Base-by-base conservation (phyloP, 2,113 vertebrate genomes). In the Mola mola region DNA sequence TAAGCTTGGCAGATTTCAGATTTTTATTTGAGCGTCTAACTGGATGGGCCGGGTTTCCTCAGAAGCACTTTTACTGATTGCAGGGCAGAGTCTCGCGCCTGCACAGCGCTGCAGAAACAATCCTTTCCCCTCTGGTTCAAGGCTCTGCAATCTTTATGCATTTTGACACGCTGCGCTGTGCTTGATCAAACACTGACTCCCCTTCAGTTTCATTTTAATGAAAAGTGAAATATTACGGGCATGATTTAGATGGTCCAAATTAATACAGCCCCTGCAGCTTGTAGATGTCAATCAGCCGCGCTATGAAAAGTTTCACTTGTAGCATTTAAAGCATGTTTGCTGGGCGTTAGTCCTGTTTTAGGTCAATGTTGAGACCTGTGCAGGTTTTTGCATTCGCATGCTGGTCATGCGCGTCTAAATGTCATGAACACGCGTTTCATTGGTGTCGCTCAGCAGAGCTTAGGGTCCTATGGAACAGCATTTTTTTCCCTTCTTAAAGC, bases 1-100 rank as follows among this genome's bases (percentile, higher is more conserved):
- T 81, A 53, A 49, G 42, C 63, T 46, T 24, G 61, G 20, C 33
- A 64, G 28, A 68, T 67, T 74, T 70, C 22, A 49, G 66, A 65
- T 53, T 67, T 21, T 66, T 52, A 40, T 53, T 42, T 11, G 10
- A 36, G 9, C 11, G 28, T 29, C 6, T 24, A 41, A 60, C 21
- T 47, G 51, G 29, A 69, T 31, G 24, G 50, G 48, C 49, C 64
- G 67, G 69, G 61, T 73, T 71, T 65, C 21, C 26, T 68, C 41
- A 12, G 53, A 66, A 13, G 48, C 6, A 15, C 16, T 5, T n/a
- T n/a, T n/a, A n/a, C n/a, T n/a, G n/a, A n/a, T n/a, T n/a, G n/a
- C n/a, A n/a, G n/a, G n/a, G n/a, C n/a, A n/a, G n/a, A n/a, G n/a
- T n/a, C n/a, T n/a, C n/a, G n/a, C n/a, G n/a, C n/a, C n/a, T n/a